A percentile compares a stretch with the other conserved stretches of the same genome.
Conservation (phyloP, 2,113 vertebrate genomes). For the Salvator merianae region DNA sequence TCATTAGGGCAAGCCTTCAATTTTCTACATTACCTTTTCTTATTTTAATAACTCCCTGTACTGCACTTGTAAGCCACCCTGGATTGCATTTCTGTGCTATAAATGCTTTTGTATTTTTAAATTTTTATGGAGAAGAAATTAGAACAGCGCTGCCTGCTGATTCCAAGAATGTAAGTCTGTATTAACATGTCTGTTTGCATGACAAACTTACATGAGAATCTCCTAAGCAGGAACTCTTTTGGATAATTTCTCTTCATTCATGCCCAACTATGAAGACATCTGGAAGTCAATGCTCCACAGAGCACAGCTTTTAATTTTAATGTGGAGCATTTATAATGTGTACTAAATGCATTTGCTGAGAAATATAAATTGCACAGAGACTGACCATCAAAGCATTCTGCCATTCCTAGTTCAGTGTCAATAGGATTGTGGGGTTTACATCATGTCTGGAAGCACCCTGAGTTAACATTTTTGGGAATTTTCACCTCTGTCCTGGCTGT, state of each 20-base stretch:
- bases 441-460: too few relatives aligned
- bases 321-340: conserved; percentile 38
- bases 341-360: conserved; percentile 27
- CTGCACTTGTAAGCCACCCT: too few relatives aligned
- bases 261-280: conserved; percentile 23
- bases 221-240: conserved; percentile 29
- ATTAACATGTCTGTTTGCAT: conserved; percentile 34
- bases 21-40: too few relatives aligned
- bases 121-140: conserved; percentile 27
- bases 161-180: conserved; percentile 38
- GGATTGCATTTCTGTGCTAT: neutral
- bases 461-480: too few relatives aligned
- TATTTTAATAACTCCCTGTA: too few relatives aligned
- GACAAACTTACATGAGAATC: conserved; percentile 30
- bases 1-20: too few relatives aligned
- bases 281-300: conserved; percentile 32
- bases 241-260: conserved; percentile 46
- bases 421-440: too few relatives aligned
- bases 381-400: conserved; percentile 35
- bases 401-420: too few relatives aligned
- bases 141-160: conserved; percentile 38
- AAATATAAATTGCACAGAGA: conserved; percentile 36
- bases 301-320: conserved; percentile 42
- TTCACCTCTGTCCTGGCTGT: too few relatives aligned
- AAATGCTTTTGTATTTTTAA: conserved; percentile 33